Base-by-base conservation (phyloP, 1,140 invertebrate genomes). In the Sycophila sp. region DNA sequence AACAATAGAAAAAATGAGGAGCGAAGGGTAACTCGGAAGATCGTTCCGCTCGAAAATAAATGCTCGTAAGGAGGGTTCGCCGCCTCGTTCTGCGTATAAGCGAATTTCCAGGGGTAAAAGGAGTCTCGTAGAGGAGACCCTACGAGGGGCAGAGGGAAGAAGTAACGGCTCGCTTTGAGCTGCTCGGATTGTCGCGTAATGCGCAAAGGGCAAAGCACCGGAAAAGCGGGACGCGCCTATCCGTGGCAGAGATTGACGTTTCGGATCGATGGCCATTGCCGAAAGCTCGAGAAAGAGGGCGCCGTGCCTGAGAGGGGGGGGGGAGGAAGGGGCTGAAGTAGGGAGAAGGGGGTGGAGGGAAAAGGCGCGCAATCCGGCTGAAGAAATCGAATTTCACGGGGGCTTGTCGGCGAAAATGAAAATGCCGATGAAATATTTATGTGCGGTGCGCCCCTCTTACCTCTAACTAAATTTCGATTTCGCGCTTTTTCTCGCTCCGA, bases 401-500 rank as follows among this genome's bases (percentile, higher is more conserved):
- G 49, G 47, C 13, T 24, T 53, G 62, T 32, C 22, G 47, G 19
- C n/a, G 62, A 53, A 65, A 65, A 65, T 65, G 62, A 65, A 65
- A 65, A 53, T 53, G 15, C 49, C 62, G 62, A 65, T 65, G 32
- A 65, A 65, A 65, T 65, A 65, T 65, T 65, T 65, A 65, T 65
- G 53, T 53, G 15, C 38, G n/a, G n/a, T 22, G n/a, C 30, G 38
- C 30, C 42, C n/a, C 11, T 49, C 28, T 49, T 28, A 22, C 42
- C 45, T 63, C n/a, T n/a, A 49, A n/a, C 42, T 34, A 63, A 63
- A 63, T 63, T 63, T 49, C 60, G 40, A 63, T 62, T 32, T 62
- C 26, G 40, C 19, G 5, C 45, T 45, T 45, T 22, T 59, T 59
- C 26, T 36, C 15, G 17, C 17, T 42, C 22, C 34, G n/a, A 15